Base-by-base conservation (phyloP, 2,888 invertebrate species). In the Lepetodrilus schrolli region DNA sequence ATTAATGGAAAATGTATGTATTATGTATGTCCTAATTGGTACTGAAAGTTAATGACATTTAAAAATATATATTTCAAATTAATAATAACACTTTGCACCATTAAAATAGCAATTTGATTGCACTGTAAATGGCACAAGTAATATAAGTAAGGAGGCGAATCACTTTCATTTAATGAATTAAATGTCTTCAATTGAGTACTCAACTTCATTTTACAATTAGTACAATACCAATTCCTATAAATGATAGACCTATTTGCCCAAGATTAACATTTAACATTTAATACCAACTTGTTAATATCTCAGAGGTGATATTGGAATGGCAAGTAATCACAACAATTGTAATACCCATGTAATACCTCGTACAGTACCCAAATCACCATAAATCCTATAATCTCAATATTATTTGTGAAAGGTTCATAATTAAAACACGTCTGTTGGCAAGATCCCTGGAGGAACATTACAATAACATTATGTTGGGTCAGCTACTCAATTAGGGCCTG, bases 361-460 rank as follows among this genome's bases (percentile, higher is more conserved):
- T n/a, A 58, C 30, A 4, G 58, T 30, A 23, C 34, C 30, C 26
- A 58, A 58, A 58, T 58, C 58, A 58, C 58, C 58, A 58, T 58
- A 23, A 58, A 58, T 58, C 58, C 58, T 34, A 58, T 58, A 58
- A 58, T 58, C 58, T 34, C 58, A 58, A 58, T 58, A 58, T 58
- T 58, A 58, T 58, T 26, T 58, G 58, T 10, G 58, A 26, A 8
- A 17, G 30, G 30, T 58, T n/a, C 58, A 58, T 58, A 58, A 58
- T 58, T 58, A 58, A 58, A 34, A 30, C 34, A 43, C 34, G 58
- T 34, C 58, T 58, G 30, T 58, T 58, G 23, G 30, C 26, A 34
- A 58, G 34, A 30, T 58, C 58, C 58, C 58, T 2, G 17, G 34
- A 26, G 34, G 23, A 13, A 58, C 17, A 7, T 17, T n/a, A 8